Evolutionary conservation across 2,113 vertebrate genomes (phyloP).

Genomic region (Dicentrarchus labrax): DNA sequence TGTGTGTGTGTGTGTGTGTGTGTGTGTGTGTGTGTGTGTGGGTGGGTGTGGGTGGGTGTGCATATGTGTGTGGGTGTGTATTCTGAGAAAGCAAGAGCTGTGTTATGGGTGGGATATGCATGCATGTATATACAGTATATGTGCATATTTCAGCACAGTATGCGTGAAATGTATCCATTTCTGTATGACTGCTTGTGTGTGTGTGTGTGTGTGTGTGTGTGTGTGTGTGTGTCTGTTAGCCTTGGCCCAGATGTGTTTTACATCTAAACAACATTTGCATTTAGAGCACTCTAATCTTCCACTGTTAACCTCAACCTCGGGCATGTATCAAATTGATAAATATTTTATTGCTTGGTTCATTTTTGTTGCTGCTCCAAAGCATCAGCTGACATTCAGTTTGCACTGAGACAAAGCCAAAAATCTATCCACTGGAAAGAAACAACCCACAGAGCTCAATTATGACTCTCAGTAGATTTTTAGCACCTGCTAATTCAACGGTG

Average conservation of each 20-base stretch:
- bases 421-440: slow-evolving; percentile 47
- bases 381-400: slow-evolving; percentile 28
- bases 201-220: neutral
- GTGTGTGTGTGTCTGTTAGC: neutral
- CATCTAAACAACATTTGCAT: slow-evolving; percentile 62
- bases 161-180: neutral
- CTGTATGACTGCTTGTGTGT: neutral
- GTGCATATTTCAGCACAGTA: slow-evolving; percentile 2
- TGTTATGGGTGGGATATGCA: neutral
- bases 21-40: no score
- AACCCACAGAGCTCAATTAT: slow-evolving; percentile 54
- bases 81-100: neutral
- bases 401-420: slow-evolving; percentile 47
- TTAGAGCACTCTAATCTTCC: slow-evolving; percentile 42
- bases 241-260: slow-evolving; percentile 22
- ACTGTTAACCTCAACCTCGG: slow-evolving; percentile 33
- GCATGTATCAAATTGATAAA: slow-evolving; percentile 22
- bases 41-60: no score
- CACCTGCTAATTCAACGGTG: slow-evolving; percentile 35
- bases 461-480: slow-evolving; percentile 44
- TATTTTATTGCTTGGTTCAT: slow-evolving; percentile 26
- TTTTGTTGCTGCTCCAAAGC: slow-evolving; percentile 21
- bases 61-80: neutral
- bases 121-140: neutral
- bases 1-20: neutral